Evolutionary conservation across 2,113 vertebrate genomes (phyloP).

Genomic region (Python bivittatus): DNA sequence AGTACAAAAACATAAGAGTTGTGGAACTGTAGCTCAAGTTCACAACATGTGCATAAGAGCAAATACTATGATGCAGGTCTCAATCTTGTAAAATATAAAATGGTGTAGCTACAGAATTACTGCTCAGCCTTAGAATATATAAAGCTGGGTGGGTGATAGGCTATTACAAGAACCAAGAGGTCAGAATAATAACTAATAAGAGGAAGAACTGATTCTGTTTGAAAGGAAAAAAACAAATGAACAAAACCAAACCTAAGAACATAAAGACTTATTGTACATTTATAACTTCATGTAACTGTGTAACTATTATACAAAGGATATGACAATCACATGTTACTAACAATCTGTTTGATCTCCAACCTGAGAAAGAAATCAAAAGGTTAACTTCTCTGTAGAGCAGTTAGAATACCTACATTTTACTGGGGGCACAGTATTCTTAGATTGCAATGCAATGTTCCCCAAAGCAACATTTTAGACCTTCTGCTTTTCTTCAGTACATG

Average conservation of each 20-base stretch:
- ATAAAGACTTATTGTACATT: slow-evolving; percentile 21
- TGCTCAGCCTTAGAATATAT: slow-evolving; percentile 52
- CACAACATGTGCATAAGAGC: slow-evolving; percentile 30
- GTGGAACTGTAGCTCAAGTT: slow-evolving; percentile 46
- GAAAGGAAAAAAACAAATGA: neutral
- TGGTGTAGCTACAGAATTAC: slow-evolving; percentile 49
- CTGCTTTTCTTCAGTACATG: neutral
- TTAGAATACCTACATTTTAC: neutral
- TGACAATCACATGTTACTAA: neutral
- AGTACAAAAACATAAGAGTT: slow-evolving; percentile 62
- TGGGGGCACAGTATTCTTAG: neutral
- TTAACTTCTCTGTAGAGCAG: neutral
- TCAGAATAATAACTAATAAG: slow-evolving; percentile 45
- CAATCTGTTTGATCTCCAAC: neutral
- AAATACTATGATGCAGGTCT: slow-evolving; percentile 31
- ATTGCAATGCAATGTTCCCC: neutral
- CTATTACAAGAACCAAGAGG: slow-evolving; percentile 44
- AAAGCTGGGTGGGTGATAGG: slow-evolving; percentile 37
- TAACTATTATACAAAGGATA: neutral
- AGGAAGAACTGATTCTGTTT: neutral
- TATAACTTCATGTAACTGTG: neutral
- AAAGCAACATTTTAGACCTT: neutral
- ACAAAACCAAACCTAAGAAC: neutral
- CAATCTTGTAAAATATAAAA: slow-evolving; percentile 42
- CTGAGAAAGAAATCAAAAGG: neutral